phyloP scores from a whole-genome alignment of 2,888 invertebrate species.

The Drosophila dives region DNA sequence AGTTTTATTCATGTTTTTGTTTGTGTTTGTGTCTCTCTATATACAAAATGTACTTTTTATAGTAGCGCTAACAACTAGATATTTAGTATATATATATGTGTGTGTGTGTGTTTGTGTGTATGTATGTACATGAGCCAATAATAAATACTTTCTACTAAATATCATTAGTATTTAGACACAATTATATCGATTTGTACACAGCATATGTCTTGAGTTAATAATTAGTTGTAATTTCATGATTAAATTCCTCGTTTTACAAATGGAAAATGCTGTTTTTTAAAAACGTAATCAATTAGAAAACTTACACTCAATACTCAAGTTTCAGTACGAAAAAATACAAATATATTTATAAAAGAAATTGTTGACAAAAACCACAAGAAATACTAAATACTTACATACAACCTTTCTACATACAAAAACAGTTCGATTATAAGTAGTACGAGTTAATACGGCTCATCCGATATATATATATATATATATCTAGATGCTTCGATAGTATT shows the following conservation, averaged over 20 bases:
- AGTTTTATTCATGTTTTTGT: conserved; percentile 36
- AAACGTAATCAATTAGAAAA: conserved; percentile 38
- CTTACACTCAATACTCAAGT: conserved; percentile 43
- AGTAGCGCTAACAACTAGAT: conserved; percentile 62
- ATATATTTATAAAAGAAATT: conserved; percentile 13
- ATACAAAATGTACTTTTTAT: conserved; percentile 53
- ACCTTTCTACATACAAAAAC: conserved; percentile 51
- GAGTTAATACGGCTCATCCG: conserved; percentile 44
- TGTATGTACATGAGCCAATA: conserved; percentile 45
- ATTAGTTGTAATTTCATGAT: conserved; percentile 47
- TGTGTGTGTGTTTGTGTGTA: conserved; percentile 14
- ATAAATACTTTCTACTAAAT: conserved; percentile 20
- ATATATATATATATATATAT: neutral
- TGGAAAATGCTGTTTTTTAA: conserved; percentile 37
- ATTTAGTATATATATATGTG: conserved; percentile 31
- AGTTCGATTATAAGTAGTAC: conserved; percentile 38
- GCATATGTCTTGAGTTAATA: conserved; percentile 60
- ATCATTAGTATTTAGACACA: conserved; percentile 60
- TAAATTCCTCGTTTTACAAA: conserved; percentile 67
- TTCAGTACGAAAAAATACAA: conserved; percentile 17
- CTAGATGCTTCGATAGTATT: conserved; percentile 40
- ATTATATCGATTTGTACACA: conserved; percentile 76
- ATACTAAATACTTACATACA: conserved; percentile 44
- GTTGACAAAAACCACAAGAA: conserved; percentile 28
- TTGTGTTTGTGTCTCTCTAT: conserved; percentile 31